Base-by-base conservation (phyloP, 37 sponge, comb jelly and placozoan genomes). In the Aplysina aerophoba region DNA sequence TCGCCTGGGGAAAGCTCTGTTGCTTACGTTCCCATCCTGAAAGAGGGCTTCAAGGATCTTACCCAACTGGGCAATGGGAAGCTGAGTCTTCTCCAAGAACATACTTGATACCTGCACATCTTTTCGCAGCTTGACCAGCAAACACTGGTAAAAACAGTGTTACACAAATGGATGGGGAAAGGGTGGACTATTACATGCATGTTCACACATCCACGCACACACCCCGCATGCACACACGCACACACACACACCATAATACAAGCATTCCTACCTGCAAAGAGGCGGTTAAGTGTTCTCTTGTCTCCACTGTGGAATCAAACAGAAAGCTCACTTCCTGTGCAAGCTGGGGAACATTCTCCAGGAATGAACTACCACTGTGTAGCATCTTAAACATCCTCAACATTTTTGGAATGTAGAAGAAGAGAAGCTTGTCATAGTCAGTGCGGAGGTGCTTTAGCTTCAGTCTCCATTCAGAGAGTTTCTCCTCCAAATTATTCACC, bases 341-440 rank as follows among this genome's bases (percentile, higher is more conserved):
- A n/a, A 88, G 34, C 34, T 17, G 33, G 1, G 19, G 28, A 1
- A n/a, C 71, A 69, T 31, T 69, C 6, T 33, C 71, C 19, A 30
- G 33, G 35, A 34, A 4, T 37, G 35, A 71, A 71, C 19, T 19
- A 24, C 64, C 64, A 21, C 17, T 4, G 20, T 11, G 25, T 34
- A 92, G 68, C 30, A 66, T 75, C 5, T 28, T 0, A 57, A 75
- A 88, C 55, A 93, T 85, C 17, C 38, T 31, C 24, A 86, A 71
- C 34, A 89, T 62, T 63, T 93, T 93, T 5, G 89, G 93, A 5
- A 95, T 73, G 38, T 78, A 84, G 40, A 92, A 89, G 79, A 89
- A 89, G 68, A 95, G 88, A 27, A 95, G 86, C 85, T 86, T 67
- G 28, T 60, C 38, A 50, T 87, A 89, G 19, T 85, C 38, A 13